phyloP scores from a whole-genome alignment of 2,888 invertebrate species.

The Diaphora mendica region DNA sequence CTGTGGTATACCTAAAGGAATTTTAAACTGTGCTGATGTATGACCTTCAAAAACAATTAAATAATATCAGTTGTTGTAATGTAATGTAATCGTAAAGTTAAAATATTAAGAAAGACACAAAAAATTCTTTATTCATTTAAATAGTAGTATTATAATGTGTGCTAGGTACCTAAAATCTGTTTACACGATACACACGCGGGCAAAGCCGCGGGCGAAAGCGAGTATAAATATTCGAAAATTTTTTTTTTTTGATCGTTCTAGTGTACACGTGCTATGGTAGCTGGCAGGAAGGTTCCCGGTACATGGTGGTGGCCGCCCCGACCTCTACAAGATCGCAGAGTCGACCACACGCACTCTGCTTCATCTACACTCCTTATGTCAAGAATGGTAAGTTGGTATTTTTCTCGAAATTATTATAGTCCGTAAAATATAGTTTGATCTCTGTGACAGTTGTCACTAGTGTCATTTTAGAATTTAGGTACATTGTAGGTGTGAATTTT shows the following conservation, averaged over 20 bases:
- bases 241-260: slow-evolving; percentile 53
- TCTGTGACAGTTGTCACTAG: too few relatives aligned
- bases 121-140: too few relatives aligned
- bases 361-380: slow-evolving; percentile 83
- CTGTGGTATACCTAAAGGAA: not conserved
- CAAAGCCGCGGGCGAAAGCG: too few relatives aligned
- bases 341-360: slow-evolving; percentile 87
- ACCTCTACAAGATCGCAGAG: slow-evolving; percentile 64
- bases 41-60: not conserved
- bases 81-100: not conserved
- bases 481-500: too few relatives aligned
- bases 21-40: not conserved
- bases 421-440: too few relatives aligned
- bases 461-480: too few relatives aligned
- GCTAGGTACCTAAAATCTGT: too few relatives aligned
- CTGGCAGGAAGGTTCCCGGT: slow-evolving; percentile 88
- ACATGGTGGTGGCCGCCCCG: slow-evolving; percentile 89
- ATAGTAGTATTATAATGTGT: too few relatives aligned
- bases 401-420: not conserved
- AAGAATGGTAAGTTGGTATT: slow-evolving; percentile 67
- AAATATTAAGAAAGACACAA: not conserved
- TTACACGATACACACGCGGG: too few relatives aligned
- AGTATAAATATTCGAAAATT: too few relatives aligned
- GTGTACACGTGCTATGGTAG: slow-evolving; percentile 91
- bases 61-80: not conserved